Evolutionary conservation across 1,140 invertebrate genomes (phyloP).

Genomic region (Oryctes rhinoceros): DNA sequence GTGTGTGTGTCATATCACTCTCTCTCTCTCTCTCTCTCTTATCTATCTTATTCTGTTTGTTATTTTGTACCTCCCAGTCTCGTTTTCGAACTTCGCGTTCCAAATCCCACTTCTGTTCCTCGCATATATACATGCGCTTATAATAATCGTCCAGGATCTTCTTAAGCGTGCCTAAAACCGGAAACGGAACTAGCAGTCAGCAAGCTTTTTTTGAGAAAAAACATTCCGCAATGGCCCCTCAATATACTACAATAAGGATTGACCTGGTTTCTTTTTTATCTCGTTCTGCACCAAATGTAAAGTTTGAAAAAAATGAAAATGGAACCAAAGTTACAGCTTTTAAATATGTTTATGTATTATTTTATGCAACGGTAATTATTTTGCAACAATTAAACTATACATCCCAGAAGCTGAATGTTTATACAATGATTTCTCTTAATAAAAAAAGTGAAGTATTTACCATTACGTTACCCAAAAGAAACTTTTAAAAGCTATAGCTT

Average conservation of each 20-base stretch:
- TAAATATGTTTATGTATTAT: too few relatives aligned
- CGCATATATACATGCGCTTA: conserved; percentile 93
- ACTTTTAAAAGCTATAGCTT: too few relatives aligned
- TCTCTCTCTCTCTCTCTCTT: conserved; percentile 12
- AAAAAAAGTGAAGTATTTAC: too few relatives aligned
- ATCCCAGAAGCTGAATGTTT: too few relatives aligned
- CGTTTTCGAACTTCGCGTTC: conserved; percentile 98
- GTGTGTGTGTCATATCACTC: conserved; percentile 21
- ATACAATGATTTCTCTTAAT: too few relatives aligned
- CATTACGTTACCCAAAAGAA: too few relatives aligned
- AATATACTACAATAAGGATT: background rate
- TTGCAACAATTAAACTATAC: too few relatives aligned
- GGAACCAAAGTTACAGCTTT: too few relatives aligned
- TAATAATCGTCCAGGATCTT: conserved; percentile 94
- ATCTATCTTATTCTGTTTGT: conserved; percentile 1
- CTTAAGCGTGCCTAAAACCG: conserved; percentile 80
- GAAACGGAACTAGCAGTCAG: conserved; percentile 59
- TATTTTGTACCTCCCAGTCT: conserved; percentile 89
- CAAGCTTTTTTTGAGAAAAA: conserved; percentile 38
- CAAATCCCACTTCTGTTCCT: conserved; percentile 99
- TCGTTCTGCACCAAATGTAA: too few relatives aligned
- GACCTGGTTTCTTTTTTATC: too few relatives aligned
- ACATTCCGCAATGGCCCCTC: conserved; percentile 16
- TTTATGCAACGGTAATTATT: too few relatives aligned
- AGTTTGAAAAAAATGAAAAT: too few relatives aligned